These are phyloP conservation scores for Pachycephus smyrnensis DNA, from an alignment of 2,888 invertebrate genomes.

Conservation along the genomic window DNA sequence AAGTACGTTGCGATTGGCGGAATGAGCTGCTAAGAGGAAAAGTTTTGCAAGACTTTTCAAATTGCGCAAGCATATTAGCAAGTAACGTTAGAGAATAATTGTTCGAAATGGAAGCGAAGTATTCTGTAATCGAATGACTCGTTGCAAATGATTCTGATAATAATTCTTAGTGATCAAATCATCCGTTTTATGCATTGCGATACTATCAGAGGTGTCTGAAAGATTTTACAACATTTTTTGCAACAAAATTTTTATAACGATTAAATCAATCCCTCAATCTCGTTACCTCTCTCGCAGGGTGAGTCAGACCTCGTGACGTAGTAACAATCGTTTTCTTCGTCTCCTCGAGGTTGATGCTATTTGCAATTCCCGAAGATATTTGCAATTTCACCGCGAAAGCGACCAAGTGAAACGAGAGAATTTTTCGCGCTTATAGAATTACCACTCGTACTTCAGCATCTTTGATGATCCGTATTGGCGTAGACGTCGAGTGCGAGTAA, in stretches of 20 bases:
- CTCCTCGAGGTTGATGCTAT: background rate
- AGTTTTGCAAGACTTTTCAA: background rate
- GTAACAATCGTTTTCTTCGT: too few relatives aligned
- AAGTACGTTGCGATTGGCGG: background rate
- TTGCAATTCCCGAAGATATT: background rate
- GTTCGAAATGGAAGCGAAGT: background rate
- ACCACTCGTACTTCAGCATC: background rate
- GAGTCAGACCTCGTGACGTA: too few relatives aligned
- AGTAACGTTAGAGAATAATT: background rate
- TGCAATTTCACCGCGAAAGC: background rate
- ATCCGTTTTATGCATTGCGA: background rate
- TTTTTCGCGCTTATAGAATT: background rate
- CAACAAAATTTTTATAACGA: too few relatives aligned
- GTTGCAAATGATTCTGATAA: background rate
- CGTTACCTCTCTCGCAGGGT: too few relatives aligned
- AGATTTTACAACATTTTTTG: background rate
- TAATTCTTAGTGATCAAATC: background rate
- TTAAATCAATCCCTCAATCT: too few relatives aligned
- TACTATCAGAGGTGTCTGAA: background rate
- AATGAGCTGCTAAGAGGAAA: background rate
- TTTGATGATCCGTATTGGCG: background rate
- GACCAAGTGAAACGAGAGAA: background rate
- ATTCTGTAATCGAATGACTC: background rate
- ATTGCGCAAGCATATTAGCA: background rate
- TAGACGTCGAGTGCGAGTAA: background rate